A percentile compares a stretch with the other conserved stretches of the same genome.
phyloP scores from a whole-genome alignment of 1,140 invertebrate genomes.

The Parasteatoda tepidariorum region DNA sequence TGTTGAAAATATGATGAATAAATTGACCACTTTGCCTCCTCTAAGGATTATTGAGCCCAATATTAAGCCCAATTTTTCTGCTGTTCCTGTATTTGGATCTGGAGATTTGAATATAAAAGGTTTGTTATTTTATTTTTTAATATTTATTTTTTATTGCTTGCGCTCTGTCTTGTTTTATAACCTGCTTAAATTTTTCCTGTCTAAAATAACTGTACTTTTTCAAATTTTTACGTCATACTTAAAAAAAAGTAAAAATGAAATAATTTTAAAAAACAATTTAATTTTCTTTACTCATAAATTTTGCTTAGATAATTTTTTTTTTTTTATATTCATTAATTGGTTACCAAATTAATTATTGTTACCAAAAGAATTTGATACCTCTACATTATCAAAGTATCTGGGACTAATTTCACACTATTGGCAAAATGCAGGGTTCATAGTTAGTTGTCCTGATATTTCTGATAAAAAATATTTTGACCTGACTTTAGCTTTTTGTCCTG shows the following conservation, averaged over 20 bases:
- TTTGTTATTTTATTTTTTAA: constrained; percentile 7
- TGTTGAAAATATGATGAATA: constrained; percentile 86
- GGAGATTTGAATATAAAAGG: constrained; percentile 75
- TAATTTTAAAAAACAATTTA: background rate
- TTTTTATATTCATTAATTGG: background rate
- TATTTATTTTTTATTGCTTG: background rate
- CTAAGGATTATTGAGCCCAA: constrained; percentile 90
- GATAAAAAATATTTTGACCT: no score
- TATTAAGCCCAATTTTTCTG: constrained; percentile 83
- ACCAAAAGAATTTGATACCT: no score
- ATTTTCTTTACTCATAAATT: background rate
- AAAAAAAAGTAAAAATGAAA: no score
- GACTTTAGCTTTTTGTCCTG: no score
- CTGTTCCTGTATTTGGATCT: constrained; percentile 83
- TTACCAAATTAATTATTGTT: no score
- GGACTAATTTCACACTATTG: no score
- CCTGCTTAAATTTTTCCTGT: no score
- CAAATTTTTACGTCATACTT: no score
- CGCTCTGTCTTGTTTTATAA: background rate
- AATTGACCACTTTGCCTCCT: constrained; percentile 83
- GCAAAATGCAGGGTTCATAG: no score
- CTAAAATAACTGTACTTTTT: no score
- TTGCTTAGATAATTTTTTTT: background rate
- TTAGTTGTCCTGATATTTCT: no score
- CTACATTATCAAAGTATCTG: no score